Base-by-base conservation (phyloP, 2,888 invertebrate genomes). In the Pollenia griseotomentosa region DNA sequence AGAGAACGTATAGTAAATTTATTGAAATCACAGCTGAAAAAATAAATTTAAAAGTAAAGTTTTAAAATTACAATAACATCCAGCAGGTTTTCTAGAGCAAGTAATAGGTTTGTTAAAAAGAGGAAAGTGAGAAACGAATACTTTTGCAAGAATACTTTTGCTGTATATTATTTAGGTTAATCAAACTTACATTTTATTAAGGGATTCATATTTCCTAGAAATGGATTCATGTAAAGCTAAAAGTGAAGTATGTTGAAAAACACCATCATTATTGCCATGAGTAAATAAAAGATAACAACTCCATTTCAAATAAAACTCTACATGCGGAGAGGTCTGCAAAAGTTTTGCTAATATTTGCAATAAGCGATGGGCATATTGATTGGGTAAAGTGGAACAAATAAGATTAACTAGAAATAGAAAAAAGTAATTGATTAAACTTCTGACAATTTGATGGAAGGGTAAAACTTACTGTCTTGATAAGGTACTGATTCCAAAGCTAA, bases 251-350 rank as follows among this genome's bases (percentile, higher is more conserved):
- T 93, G 96, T 94, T 86, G 96, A 94, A 91, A 96, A 94, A 90
- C 95, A 93, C 88, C 94, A 89, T 92, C 94, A 92, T 86, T 95
- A 93, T 95, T 94, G 10, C 96, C 96, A 91, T 96, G 96, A 51
- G 93, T 92, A 0, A 95, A 96, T 53, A 99, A 92, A 3, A 98
- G 92, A 16, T 94, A 93, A 89, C 96, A 95, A 55, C 96, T 94
- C 98, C 98, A 99, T 63, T 95, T 93, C 53, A 98, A 94, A 91
- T 99, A 97, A 91, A 98, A 98, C 91, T 99, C 97, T 59, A 99
- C 91, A 91, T 99, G 99, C 0, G 95, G 94, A 1, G 97, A 96
- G 48, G 94, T 94, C 89, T 97, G 98, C 33, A 99, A 92, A 70
- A 96, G 95, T 2, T 95, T 94, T 0, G 97, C 96, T 55, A 98